Percentiles rank a stretch among this genome's conserved stretches.
Conservation (phyloP, 2,113 vertebrate species). For the Nothocercus julius region DNA sequence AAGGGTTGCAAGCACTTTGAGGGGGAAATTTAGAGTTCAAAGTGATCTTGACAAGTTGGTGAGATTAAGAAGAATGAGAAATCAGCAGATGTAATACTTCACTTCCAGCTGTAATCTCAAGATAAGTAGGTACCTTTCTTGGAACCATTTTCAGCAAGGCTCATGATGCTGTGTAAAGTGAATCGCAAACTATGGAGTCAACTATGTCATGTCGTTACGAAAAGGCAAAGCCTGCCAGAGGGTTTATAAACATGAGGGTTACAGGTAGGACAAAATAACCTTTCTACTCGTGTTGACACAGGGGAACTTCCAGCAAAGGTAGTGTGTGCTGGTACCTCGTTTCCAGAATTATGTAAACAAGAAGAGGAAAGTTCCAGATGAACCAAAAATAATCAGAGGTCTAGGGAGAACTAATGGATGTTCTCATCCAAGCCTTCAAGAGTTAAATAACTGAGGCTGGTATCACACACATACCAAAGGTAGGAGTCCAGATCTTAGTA, state of each 20-base stretch:
- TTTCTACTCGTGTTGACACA: not conserved
- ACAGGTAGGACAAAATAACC: not conserved
- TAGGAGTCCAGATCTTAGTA: not conserved
- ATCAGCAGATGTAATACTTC: not conserved
- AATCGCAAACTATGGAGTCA: slow-evolving; percentile 45
- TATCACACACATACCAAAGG: not conserved
- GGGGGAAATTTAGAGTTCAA: not conserved
- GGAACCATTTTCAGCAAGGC: not conserved
- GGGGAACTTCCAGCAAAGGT: not conserved
- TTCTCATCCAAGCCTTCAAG: not conserved
- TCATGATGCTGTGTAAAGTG: not conserved
- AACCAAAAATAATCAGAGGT: not conserved
- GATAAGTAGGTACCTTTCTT: not conserved
- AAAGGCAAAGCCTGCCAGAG: slow-evolving; percentile 18
- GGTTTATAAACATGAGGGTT: not conserved
- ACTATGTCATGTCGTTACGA: not conserved
- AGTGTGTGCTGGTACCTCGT: not conserved
- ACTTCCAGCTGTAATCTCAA: not conserved
- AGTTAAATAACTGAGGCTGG: not conserved
- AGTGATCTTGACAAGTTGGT: not conserved
- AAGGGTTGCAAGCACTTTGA: not conserved
- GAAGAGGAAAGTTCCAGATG: not conserved
- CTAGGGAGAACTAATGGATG: not conserved
- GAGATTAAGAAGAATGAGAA: not conserved
- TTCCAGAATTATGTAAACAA: not conserved